Base-by-base conservation (phyloP, 2,888 invertebrate genomes). In the Thalpophila matura region DNA sequence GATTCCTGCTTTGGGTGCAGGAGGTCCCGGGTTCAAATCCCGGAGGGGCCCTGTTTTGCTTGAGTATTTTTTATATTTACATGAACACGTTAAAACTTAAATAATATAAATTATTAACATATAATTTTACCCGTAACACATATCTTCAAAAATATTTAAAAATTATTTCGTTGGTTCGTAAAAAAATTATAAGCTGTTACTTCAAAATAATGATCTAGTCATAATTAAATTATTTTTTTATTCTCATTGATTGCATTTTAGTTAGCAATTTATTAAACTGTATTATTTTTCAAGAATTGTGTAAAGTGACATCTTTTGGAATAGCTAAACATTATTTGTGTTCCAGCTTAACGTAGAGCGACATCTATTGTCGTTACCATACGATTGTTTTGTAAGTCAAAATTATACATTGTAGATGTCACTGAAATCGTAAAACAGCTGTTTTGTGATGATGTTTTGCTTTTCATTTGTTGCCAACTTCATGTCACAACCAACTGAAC, bases 21-120 rank as follows among this genome's bases (percentile, higher is more conserved):
- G 96, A 96, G 96, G 96, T 96, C 96, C 96, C 96, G 96, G 96
- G 96, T 96, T 96, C 96, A 96, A 96, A 96, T 96, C 96, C 96
- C 96, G 96, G 96, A 96, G 96, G 96, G 96, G 96, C 96, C 96
- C 96, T 71, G 33, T 85, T 84, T 85, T 91, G 61, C 24, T 4
- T 1, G 1, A 3, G 0, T 1, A 10, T 1, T 24, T 53, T 20
- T 57, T 22, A 14, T 7, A n/a, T 16, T 24, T 1, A 26, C 16
- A 18, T 1, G 10, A n/a, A n/a, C n/a, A n/a, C n/a, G n/a, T n/a
- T n/a, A n/a, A n/a, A n/a, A n/a, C n/a, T n/a, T n/a, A n/a, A n/a
- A n/a, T n/a, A n/a, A n/a, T n/a, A n/a, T n/a, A n/a, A n/a, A n/a
- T n/a, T n/a, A n/a, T n/a, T n/a, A n/a, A n/a, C n/a, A n/a, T n/a